Base-by-base conservation (phyloP, 2,113 vertebrate species). In the Pseudorhombus dupliciocellatus region DNA sequence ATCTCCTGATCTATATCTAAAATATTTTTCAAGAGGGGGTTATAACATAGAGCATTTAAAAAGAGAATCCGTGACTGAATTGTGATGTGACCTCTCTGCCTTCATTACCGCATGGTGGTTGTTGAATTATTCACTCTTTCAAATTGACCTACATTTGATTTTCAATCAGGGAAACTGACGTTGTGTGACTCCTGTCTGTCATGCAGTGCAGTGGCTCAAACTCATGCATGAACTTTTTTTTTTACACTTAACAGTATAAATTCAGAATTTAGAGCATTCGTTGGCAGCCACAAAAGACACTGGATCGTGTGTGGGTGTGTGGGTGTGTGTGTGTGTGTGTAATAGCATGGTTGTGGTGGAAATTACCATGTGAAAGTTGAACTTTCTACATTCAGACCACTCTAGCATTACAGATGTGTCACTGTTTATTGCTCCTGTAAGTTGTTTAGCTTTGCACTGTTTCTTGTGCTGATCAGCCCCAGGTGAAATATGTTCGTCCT, bases 401-500 rank as follows among this genome's bases (percentile, higher is more conserved):
- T 24, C 4, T 42, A 7, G 34, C 34, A 37, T 12, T 42, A 28
- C 1, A 26, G 25, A 25, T 42, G n/a, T n/a, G n/a, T 28, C 25
- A 48, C 18, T 66, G 46, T 4, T 18, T 44, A 12, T 18, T 44
- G 5, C 16, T 18, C 16, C 10, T 3, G 42, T 44, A 14, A 12
- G 15, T 46, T 46, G 20, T 21, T 54, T 80, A n/a, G 11, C n/a
- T 63, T 26, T 3, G 14, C n/a, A 6, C 3, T 5, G 11, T 21
- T 63, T 34, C 16, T 37, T 34, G 5, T 64, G 18, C 42, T 21
- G 55, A 56, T 46, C n/a, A 24, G 68, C 60, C 70, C 58, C 24
- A 16, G 18, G 26, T 55, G 31, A 64, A 34, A 53, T 79, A 26
- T 58, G 51, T 56, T 61, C 12, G n/a, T 31, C 21, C n/a, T 51